These are phyloP conservation scores for Tetramorium simillimum DNA, from an alignment of 1,140 invertebrate species.

Conservation along the genomic window DNA sequence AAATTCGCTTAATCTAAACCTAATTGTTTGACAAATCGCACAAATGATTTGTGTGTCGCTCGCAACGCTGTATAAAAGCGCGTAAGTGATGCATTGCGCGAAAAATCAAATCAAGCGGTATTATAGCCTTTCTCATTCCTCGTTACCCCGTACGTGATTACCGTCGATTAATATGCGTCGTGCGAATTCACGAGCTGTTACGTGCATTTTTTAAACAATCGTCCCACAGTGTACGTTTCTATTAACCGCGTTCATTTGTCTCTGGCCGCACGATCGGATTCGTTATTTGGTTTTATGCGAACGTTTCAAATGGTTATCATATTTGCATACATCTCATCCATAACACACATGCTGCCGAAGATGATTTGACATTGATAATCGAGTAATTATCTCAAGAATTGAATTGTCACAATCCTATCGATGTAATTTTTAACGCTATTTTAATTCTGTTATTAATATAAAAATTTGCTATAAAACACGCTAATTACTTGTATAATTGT, in stretches of 20 bases:
- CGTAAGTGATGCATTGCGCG: slow-evolving; percentile 15
- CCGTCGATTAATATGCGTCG: slow-evolving; percentile 52
- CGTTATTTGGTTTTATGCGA: slow-evolving; percentile 54
- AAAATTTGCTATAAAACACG: background rate
- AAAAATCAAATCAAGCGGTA: slow-evolving; percentile 29
- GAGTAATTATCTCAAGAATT: slow-evolving; percentile 16
- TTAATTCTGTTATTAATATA: background rate
- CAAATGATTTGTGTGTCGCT: background rate
- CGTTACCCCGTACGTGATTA: slow-evolving; percentile 4
- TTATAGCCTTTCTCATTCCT: background rate
- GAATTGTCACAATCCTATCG: background rate
- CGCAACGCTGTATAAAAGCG: too few relatives aligned
- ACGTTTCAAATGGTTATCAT: slow-evolving; percentile 30
- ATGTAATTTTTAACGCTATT: background rate
- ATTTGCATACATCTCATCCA: slow-evolving; percentile 26
- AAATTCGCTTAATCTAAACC: background rate
- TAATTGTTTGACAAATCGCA: background rate
- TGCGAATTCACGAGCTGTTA: slow-evolving; percentile 56
- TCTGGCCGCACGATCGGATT: slow-evolving; percentile 47
- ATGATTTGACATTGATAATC: slow-evolving; percentile 5
- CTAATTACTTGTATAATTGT: background rate
- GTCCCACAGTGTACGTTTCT: slow-evolving; percentile 14
- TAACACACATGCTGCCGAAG: background rate
- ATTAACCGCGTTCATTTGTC: slow-evolving; percentile 56
- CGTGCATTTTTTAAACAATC: slow-evolving; percentile 54